A percentile compares a stretch with the other conserved stretches of the same genome.
Conservation (phyloP, 2,113 vertebrate species). For the Climacteris rufus region DNA sequence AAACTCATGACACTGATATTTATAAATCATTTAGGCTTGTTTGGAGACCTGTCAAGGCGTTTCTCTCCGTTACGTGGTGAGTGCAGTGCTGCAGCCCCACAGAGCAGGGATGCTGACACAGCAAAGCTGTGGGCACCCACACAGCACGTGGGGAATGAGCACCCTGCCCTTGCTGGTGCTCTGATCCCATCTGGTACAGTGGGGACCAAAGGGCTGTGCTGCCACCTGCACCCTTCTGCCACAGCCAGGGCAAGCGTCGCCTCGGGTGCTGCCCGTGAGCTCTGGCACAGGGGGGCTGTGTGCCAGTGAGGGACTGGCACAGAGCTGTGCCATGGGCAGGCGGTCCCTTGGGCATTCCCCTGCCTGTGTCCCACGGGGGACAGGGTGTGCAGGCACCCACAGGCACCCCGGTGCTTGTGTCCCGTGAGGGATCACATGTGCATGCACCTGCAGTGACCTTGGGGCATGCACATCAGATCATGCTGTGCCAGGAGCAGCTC, state of each 20-base stretch:
- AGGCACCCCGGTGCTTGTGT: background rate
- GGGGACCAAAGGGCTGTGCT: background rate
- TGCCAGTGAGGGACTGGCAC: background rate
- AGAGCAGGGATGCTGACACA: rapidly evolving
- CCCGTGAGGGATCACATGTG: background rate
- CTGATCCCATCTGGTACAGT: background rate
- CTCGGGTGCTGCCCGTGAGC: background rate
- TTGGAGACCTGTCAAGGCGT: background rate
- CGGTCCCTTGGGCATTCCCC: background rate
- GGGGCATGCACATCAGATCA: rapidly evolving
- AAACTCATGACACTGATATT: background rate
- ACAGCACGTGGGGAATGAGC: background rate
- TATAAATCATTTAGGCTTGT: background rate
- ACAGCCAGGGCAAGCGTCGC: background rate
- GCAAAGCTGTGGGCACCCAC: background rate
- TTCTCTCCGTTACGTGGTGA: rapidly evolving
- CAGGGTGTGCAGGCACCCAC: rapidly evolving
- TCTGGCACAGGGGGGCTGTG: rapidly evolving
- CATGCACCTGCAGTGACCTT: background rate
- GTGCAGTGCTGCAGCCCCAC: rapidly evolving
- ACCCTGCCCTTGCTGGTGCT: background rate
- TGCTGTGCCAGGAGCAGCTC: background rate
- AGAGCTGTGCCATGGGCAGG: background rate
- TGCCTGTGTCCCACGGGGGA: background rate
- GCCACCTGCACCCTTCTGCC: background rate